Evolutionary conservation across 2,113 vertebrate species (phyloP).

Genomic region (Butorides virescens): DNA sequence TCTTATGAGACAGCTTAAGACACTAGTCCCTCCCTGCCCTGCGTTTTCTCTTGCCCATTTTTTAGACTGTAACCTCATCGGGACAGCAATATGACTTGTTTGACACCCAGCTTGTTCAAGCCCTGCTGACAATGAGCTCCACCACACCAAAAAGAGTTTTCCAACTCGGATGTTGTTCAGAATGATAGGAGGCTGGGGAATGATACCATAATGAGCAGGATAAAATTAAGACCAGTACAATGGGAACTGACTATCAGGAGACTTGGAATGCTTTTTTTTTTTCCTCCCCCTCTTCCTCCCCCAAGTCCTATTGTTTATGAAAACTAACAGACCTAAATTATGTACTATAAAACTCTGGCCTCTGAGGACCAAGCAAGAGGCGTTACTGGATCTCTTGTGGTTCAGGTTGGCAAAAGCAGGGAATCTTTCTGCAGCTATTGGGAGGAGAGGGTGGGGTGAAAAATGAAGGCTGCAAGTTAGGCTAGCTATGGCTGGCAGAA

Average conservation of each 20-base stretch:
- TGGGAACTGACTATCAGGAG: constrained; percentile 16
- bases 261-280: not conserved
- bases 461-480: not conserved
- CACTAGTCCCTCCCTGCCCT: not conserved
- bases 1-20: not conserved
- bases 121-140: not conserved
- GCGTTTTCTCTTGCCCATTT: not conserved
- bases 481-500: not conserved
- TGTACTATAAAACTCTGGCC: not conserved
- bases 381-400: not conserved
- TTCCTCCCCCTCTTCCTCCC: too few species aligned
- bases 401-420: constrained; percentile 23
- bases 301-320: constrained; percentile 42
- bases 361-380: not conserved
- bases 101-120: not conserved
- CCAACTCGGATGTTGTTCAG: not conserved
- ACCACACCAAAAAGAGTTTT: not conserved
- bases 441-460: not conserved
- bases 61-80: not conserved
- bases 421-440: not conserved
- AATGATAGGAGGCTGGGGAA: not conserved
- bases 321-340: constrained; percentile 31
- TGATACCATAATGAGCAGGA: not conserved
- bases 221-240: constrained; percentile 16
- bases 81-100: not conserved